These are phyloP conservation scores for Lagenorhynchus albirostris DNA, from an alignment of 2,113 vertebrate genomes.

Conservation along the genomic window DNA sequence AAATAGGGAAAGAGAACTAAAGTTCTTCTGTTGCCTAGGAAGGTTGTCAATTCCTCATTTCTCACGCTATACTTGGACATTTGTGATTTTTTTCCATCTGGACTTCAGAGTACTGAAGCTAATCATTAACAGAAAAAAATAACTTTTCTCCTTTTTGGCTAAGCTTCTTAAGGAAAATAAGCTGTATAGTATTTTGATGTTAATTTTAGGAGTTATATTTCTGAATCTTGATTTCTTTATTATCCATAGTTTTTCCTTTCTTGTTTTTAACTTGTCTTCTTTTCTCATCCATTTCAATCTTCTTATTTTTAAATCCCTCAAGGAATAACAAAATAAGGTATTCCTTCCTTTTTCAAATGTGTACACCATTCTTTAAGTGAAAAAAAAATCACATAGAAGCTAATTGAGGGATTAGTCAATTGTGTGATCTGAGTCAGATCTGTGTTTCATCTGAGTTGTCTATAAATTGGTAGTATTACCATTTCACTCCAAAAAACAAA, in stretches of 20 bases:
- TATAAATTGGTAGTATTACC: background rate
- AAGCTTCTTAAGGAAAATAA: background rate
- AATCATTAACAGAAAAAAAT: background rate
- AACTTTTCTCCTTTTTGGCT: background rate
- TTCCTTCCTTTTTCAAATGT: background rate
- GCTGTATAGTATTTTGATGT: background rate
- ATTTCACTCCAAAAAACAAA: background rate
- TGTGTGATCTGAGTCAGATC: background rate
- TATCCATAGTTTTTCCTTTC: background rate
- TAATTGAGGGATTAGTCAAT: background rate
- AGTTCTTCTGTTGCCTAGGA: background rate
- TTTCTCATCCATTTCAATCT: background rate
- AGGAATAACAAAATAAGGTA: conserved; percentile 2
- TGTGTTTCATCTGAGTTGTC: background rate
- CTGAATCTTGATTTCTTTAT: background rate
- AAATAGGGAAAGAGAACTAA: background rate
- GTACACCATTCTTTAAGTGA: background rate
- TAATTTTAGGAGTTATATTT: background rate
- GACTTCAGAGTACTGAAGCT: background rate
- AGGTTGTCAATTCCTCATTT: background rate
- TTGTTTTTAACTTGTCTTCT: background rate
- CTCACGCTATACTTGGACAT: background rate
- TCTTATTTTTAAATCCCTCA: background rate
- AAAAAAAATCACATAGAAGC: background rate
- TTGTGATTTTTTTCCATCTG: background rate